Conservation (phyloP, 2,797 vertebrate species). For the Chloroceryle inda region DNA sequence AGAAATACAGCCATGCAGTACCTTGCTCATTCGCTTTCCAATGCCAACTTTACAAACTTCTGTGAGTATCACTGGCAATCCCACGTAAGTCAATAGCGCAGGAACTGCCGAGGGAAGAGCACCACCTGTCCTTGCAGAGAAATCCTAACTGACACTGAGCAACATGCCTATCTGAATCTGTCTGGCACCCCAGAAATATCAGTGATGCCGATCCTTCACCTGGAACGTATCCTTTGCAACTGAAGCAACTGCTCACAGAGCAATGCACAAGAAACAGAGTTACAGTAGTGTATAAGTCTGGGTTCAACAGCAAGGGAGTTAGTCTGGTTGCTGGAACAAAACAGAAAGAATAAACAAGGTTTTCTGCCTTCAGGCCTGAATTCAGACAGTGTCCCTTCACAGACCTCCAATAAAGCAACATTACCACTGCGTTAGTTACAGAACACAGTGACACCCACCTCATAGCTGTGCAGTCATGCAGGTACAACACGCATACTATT, state of each 20-base stretch:
- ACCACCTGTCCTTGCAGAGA: not conserved
- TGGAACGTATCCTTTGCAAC: not conserved
- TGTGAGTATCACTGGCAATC: not conserved
- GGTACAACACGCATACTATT: accelerated
- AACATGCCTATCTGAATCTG: accelerated
- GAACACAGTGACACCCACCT: not conserved
- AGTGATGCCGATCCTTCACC: not conserved
- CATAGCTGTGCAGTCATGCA: not conserved
- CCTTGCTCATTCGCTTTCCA: not conserved
- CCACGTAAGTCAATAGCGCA: not conserved
- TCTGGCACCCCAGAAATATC: not conserved
- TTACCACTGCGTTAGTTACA: not conserved
- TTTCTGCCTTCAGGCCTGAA: not conserved
- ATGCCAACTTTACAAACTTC: not conserved
- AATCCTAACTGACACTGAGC: not conserved
- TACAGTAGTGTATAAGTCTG: accelerated
- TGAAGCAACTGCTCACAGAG: not conserved
- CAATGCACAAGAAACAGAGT: accelerated
- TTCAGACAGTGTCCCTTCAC: accelerated
- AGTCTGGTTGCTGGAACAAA: not conserved
- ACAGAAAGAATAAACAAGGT: not conserved
- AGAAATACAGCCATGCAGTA: accelerated
- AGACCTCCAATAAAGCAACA: not conserved
- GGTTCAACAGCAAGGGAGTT: not conserved
- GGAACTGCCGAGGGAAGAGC: not conserved